phyloP scores from a whole-genome alignment of 2,113 vertebrate species.

The Morphnarchus princeps region DNA sequence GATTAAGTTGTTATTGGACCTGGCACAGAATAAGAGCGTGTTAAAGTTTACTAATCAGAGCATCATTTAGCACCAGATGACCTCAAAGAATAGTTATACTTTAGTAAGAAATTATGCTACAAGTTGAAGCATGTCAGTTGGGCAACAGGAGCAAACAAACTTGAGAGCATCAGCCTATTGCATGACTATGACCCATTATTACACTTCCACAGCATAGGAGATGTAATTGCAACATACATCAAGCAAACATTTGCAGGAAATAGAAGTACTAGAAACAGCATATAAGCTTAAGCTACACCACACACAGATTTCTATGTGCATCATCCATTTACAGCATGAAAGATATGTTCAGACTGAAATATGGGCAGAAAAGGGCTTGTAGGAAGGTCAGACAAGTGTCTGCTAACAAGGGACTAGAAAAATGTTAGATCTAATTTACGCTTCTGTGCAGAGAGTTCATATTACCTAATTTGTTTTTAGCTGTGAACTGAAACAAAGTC shows the following conservation, averaged over 20 bases:
- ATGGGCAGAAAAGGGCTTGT: neutral
- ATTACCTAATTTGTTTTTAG: neutral
- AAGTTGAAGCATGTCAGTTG: neutral
- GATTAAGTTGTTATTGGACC: neutral
- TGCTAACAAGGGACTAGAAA: neutral
- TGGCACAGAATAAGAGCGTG: neutral
- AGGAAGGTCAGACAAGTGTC: neutral
- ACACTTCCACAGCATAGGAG: neutral
- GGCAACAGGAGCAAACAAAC: neutral
- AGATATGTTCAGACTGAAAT: neutral
- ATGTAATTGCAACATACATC: neutral
- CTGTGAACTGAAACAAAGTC: neutral
- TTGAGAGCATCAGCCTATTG: neutral
- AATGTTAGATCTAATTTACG: neutral
- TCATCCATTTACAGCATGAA: neutral
- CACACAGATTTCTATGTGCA: neutral
- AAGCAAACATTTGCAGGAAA: neutral
- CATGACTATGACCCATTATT: neutral
- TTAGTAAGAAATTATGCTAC: neutral
- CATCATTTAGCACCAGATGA: neutral
- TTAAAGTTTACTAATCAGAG: neutral
- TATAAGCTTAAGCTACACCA: neutral
- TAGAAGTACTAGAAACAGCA: neutral
- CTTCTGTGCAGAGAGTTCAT: neutral
- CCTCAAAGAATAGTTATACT: neutral